Evolutionary conservation across 2,888 invertebrate genomes (phyloP), one percentile per base, ranked within the genome.

Genomic region (Cyclophora albipunctata): DNA sequence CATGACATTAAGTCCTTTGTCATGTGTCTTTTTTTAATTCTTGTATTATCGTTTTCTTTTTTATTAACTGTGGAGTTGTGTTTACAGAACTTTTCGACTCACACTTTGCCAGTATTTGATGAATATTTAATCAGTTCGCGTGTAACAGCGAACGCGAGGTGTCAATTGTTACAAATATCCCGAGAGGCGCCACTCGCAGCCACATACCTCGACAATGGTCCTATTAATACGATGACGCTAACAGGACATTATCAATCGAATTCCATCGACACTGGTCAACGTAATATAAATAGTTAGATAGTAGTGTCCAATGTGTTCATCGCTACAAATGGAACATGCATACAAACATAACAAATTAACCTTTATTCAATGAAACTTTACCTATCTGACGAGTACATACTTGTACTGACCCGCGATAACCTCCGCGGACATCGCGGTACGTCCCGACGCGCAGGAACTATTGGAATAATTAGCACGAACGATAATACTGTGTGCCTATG

Each of bases 381-480:
- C 58, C 57, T 61, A 63, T 64, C 58, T 58, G 56, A 37, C 33
- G 33, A 52, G 58, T 62, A 58, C 51, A 59, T 59, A 55, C 56
- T 56, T 50, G 52, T 5, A 5, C 37, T 45, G 54, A 47, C 45
- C 45, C 47, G 45, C 53, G 68, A 66, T 68, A 66, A 66, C 68
- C 66, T 50, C 48, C 41, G 37, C n/a, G 37, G 33, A 40, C 34
- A 20, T 45, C 35, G 52, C 57, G 40, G 41, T 50, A 54, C 53
- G 45, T 52, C 48, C 54, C 48, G 47, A 43, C 20, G 34, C 5
- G 6, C 44, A 56, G 57, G 55, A 53, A 51, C 63, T 60, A 58
- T 53, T 52, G 56, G 66, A 78, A 79, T 83, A 81, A 85, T 84
- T 81, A 81, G 78, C 73, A 64, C 70, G 67, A 53, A 20, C 20